Evolutionary conservation across 2,113 vertebrate genomes (phyloP), one percentile per base, ranked within the genome.

Genomic region (Blennius ocellaris): DNA sequence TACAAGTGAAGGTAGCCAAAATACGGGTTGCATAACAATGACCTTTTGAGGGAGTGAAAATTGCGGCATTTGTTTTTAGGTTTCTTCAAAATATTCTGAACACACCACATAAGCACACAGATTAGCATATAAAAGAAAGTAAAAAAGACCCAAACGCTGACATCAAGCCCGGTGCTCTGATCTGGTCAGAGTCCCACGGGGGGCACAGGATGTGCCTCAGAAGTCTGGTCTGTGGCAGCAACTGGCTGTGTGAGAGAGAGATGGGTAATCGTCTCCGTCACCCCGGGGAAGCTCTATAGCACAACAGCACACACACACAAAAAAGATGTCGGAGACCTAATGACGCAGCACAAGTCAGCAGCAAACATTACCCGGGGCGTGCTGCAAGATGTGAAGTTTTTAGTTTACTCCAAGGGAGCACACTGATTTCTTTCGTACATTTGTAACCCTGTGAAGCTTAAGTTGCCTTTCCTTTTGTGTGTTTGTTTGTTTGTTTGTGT

Each of bases 261-360:
- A 85, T 94, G 92, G 58, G 90, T 91, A 63, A 97, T 94, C 51
- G 96, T 96, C 61, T 95, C 94, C 77, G 82, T 90, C 87, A 96
- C 95, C 54, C 95, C 94, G 38, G 91, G 76, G 91, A 96, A 97
- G 74, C 92, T 83, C 91, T 91, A 59, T 8, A 67, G 45, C 58
- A 82, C 49, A 81, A 21, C 56, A 73, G 12, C 48, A 73, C 53
- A 82, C 55, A 77, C 56, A 59, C 53, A 82, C 55, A 77, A 53
- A 59, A 57, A 70, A 77, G 21, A 79, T 61, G 81, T 81, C 58
- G 11, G 53, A 17, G 62, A 66, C 62, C 59, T 81, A 81, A 84
- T 3, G 62, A 43, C 15, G 37, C 63, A 63, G 47, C 49, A 58
- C 59, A 60, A 71, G 36, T 81, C 66, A 15, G 56, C 68, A 52